A percentile compares a stretch with the other conserved stretches of the same genome.
These are phyloP conservation scores for Bellardia pandia DNA, from an alignment of 2,888 invertebrate genomes.

Conservation along the genomic window DNA sequence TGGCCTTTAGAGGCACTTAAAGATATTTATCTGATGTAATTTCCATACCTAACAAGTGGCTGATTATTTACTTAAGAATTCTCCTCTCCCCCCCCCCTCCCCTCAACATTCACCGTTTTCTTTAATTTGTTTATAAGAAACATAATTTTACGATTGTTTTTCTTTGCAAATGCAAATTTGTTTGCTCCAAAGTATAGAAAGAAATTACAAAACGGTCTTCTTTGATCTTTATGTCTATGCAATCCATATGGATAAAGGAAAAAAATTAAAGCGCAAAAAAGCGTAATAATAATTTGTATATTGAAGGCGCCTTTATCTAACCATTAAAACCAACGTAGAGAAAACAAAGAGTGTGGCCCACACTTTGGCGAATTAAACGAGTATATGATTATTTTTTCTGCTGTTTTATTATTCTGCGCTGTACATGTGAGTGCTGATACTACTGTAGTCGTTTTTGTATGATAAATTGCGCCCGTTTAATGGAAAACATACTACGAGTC, in stretches of 20 bases:
- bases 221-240: conserved; percentile 59
- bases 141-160: conserved; percentile 54
- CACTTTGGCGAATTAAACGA: conserved; percentile 64
- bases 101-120: neutral
- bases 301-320: conserved; percentile 71
- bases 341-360: conserved; percentile 72
- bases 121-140: conserved; percentile 60
- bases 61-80: conserved; percentile 7
- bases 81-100: neutral
- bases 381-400: conserved; percentile 6
- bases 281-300: conserved; percentile 47
- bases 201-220: conserved; percentile 11
- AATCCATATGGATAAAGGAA: conserved; percentile 44
- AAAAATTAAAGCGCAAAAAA: conserved; percentile 32
- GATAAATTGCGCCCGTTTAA: conserved; percentile 57
- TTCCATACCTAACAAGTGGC: conserved; percentile 58
- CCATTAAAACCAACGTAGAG: conserved; percentile 60
- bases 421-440: conserved; percentile 1
- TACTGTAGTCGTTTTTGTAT: conserved; percentile 21
- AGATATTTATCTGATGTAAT: too few species aligned
- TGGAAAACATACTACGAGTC: conserved; percentile 38
- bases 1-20: too few species aligned
- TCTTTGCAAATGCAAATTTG: conserved; percentile 36
- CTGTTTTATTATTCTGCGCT: conserved; percentile 20
- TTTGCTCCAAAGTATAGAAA: neutral